phyloP scores from a whole-genome alignment of 2,797 vertebrate species.

The Prunella strophiata region DNA sequence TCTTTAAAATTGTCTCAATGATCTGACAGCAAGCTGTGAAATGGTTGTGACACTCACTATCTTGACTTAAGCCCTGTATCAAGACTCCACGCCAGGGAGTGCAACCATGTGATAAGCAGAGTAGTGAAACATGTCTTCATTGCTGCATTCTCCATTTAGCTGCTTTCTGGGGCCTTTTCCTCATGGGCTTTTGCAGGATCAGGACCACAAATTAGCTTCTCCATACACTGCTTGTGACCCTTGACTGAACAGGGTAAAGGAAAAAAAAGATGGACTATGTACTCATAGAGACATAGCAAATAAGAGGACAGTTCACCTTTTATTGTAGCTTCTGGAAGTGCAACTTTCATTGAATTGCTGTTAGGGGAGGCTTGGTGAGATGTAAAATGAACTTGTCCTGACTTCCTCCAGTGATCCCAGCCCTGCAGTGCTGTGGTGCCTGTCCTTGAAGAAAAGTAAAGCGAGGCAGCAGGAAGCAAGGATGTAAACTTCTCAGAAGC shows the following conservation, averaged over 20 bases:
- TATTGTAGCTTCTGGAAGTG: background rate
- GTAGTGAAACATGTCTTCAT: background rate
- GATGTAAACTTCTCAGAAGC: constrained; percentile 48
- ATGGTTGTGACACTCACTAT: background rate
- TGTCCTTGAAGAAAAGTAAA: constrained; percentile 41
- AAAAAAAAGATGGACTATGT: background rate
- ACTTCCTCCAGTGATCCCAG: background rate
- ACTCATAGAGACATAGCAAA: background rate
- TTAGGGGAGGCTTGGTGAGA: background rate
- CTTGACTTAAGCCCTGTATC: constrained; percentile 2
- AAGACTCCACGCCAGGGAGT: background rate
- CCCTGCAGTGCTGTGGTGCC: background rate
- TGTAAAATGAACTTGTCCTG: background rate
- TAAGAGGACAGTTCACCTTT: constrained; percentile 36
- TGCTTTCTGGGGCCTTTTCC: background rate
- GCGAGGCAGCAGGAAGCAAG: constrained; percentile 69
- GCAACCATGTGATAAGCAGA: background rate
- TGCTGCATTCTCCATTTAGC: background rate
- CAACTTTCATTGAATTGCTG: background rate
- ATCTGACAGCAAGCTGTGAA: constrained; percentile 8
- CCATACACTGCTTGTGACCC: background rate
- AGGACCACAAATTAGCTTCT: background rate
- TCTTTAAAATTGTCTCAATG: background rate
- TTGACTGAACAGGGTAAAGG: background rate
- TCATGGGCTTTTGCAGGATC: background rate